These are phyloP conservation scores for Ibidorhyncha struthersii DNA, from an alignment of 2,113 vertebrate genomes.

Conservation along the genomic window DNA sequence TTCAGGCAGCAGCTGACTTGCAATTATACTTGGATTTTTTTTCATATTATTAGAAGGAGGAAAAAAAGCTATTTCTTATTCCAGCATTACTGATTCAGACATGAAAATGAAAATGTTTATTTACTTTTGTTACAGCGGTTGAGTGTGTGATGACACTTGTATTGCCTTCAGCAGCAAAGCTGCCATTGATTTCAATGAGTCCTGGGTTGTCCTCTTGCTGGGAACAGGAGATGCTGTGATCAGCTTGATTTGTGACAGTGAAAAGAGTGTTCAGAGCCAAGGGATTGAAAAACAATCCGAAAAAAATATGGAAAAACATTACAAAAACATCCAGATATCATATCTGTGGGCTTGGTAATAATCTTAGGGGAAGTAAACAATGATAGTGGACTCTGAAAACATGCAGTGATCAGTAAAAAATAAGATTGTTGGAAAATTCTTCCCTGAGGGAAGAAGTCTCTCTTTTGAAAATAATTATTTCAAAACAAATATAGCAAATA, in stretches of 20 bases:
- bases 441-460: not conserved
- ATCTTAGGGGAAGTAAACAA: slow-evolving; percentile 36
- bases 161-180: not conserved
- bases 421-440: not conserved
- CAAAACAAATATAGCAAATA: not conserved
- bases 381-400: not conserved
- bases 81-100: not conserved
- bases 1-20: slow-evolving; percentile 12
- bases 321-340: not conserved
- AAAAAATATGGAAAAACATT: not conserved
- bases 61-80: not conserved
- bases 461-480: not conserved
- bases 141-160: not conserved
- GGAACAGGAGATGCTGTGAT: not conserved
- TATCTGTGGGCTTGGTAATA: slow-evolving; percentile 26
- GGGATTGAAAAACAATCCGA: not conserved
- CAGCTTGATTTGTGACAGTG: not conserved
- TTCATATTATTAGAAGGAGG: not conserved
- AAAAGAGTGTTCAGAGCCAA: not conserved
- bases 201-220: not conserved
- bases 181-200: not conserved
- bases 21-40: slow-evolving; percentile 13
- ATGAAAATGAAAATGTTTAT: slow-evolving; percentile 21
- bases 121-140: not conserved
- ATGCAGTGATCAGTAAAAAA: not conserved